A percentile compares a stretch with the other conserved stretches of the same genome.
Conservation (phyloP, 2,888 invertebrate species). For the Gymnosoma rotundatum region DNA sequence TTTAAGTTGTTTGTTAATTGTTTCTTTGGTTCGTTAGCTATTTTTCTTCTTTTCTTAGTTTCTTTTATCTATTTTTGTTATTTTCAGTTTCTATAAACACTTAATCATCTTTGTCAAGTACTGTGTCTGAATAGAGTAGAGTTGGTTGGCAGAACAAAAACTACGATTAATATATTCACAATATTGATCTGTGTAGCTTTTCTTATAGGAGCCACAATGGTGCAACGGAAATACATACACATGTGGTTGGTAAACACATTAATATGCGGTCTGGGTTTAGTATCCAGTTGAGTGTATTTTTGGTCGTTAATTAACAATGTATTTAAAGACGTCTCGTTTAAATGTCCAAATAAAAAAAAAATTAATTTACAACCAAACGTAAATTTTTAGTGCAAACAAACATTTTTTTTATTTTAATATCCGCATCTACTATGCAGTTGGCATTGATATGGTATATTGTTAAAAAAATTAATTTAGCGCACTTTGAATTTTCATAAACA, state of each 20-base stretch:
- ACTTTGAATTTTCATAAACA: no score
- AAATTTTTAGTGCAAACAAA: conserved; percentile 37
- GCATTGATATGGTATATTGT: no score
- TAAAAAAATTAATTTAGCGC: no score
- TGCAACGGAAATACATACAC: conserved; percentile 18
- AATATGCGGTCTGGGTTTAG: background rate
- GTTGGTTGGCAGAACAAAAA: background rate
- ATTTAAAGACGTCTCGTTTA: conserved; percentile 46
- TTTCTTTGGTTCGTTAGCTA: conserved; percentile 54
- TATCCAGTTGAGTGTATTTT: conserved; percentile 15
- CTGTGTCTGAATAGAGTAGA: conserved; percentile 2
- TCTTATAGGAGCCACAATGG: conserved; percentile 5
- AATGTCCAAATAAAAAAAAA: conserved; percentile 45
- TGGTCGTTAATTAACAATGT: conserved; percentile 14
- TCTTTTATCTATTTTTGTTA: conserved; percentile 17
- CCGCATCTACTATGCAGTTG: background rate
- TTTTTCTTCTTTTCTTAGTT: background rate
- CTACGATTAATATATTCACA: background rate
- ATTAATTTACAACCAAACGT: conserved; percentile 50
- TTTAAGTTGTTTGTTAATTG: conserved; percentile 55
- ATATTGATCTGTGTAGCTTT: conserved; percentile 4
- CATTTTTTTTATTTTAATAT: conserved; percentile 23
- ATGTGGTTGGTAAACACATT: background rate
- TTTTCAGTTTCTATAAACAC: conserved; percentile 39
- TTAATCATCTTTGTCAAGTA: conserved; percentile 54